Percentiles rank a stretch among this genome's conserved stretches.
phyloP scores from a whole-genome alignment of 1,140 invertebrate species.

The Eriocheir sinensis region DNA sequence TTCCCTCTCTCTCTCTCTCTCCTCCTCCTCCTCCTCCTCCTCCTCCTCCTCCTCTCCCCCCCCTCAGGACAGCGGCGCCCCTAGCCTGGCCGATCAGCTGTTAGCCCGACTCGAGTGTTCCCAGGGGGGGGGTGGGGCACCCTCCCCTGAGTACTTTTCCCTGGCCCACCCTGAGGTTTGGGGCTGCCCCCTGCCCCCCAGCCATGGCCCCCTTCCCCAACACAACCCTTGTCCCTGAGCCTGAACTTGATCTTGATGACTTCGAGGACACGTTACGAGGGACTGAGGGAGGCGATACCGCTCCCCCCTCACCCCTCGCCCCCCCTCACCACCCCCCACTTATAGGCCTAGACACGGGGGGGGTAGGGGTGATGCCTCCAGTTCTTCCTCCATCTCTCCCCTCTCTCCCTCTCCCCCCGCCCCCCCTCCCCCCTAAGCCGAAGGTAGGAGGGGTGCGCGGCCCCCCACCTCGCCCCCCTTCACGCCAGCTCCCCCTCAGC shows the following conservation, averaged over 20 bases:
- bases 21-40: no score
- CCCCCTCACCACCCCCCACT: slow-evolving; percentile 75
- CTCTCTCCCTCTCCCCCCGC: slow-evolving; percentile 64
- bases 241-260: slow-evolving; percentile 64
- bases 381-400: no score
- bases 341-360: no score
- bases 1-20: not conserved
- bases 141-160: slow-evolving; percentile 65
- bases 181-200: slow-evolving; percentile 39
- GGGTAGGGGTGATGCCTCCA: no score
- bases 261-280: slow-evolving; percentile 56
- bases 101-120: slow-evolving; percentile 68
- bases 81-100: slow-evolving; percentile 66
- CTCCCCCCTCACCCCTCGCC: slow-evolving; percentile 53
- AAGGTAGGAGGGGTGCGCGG: slow-evolving; percentile 72
- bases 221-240: slow-evolving; percentile 60
- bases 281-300: slow-evolving; percentile 14
- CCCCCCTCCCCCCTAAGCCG: slow-evolving; percentile 78
- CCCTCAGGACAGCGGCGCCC: slow-evolving; percentile 57
- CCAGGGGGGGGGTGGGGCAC: slow-evolving; percentile 34
- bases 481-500: slow-evolving; percentile 70
- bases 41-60: not conserved
- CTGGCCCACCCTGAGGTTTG: slow-evolving; percentile 75
- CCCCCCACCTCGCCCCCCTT: slow-evolving; percentile 76
- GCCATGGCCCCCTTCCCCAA: slow-evolving; percentile 35